Percentiles rank a stretch among this genome's conserved stretches.
Conservation (phyloP, 2,888 invertebrate genomes). For the Spisula subtruncata region DNA sequence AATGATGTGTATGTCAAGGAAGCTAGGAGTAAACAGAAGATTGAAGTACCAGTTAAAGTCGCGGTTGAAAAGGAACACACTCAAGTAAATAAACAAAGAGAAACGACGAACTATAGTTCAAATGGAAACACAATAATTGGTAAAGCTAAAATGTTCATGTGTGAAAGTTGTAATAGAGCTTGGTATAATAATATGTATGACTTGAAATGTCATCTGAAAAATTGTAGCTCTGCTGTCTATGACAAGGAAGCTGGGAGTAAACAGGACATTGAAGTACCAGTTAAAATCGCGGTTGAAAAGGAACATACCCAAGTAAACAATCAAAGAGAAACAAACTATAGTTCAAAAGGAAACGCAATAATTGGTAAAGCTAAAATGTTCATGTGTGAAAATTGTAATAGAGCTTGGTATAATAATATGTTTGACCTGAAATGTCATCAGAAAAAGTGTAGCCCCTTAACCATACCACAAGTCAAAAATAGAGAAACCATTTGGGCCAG, state of each 20-base stretch:
- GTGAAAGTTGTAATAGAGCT: not conserved
- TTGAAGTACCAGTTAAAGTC: not conserved
- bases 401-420: not conserved
- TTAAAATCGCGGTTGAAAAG: not conserved
- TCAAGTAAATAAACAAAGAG: not conserved
- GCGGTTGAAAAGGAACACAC: not conserved
- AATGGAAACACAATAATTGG: not conserved
- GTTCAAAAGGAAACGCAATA: not conserved
- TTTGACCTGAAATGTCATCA: not conserved
- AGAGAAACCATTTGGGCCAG: not conserved
- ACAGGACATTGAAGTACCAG: too few species aligned
- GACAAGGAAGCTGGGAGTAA: too few species aligned
- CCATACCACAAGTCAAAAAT: not conserved
- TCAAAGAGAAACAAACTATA: not conserved
- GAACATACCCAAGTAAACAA: not conserved
- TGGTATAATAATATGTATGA: not conserved
- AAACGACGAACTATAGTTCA: not conserved
- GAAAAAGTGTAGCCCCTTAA: not conserved
- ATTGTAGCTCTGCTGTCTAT: not conserved
- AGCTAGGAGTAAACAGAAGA: too few species aligned
- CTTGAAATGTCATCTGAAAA: not conserved
- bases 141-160: not conserved
- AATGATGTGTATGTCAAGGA: too few species aligned
- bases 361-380: not conserved
- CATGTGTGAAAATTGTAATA: not conserved